These are phyloP conservation scores for Phalacrocorax pelagicus DNA, from an alignment of 2,113 vertebrate genomes.

Conservation along the genomic window DNA sequence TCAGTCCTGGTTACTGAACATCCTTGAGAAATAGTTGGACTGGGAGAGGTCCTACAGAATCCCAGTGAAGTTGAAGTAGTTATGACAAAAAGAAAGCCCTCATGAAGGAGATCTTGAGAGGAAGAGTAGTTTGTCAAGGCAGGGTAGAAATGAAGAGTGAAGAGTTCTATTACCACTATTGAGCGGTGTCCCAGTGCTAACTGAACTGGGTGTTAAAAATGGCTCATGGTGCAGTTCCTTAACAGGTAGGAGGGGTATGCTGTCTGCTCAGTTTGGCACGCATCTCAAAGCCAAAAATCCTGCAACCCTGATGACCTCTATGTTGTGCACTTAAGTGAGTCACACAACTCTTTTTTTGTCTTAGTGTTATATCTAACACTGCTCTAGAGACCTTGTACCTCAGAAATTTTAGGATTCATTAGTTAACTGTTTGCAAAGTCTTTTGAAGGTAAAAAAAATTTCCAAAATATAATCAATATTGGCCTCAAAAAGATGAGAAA, in stretches of 20 bases:
- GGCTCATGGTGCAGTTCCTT: background rate
- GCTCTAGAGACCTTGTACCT: background rate
- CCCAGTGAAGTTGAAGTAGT: background rate
- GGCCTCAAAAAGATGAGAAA: slow-evolving; percentile 4
- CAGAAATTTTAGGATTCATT: background rate
- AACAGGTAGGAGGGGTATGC: background rate
- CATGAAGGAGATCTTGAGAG: background rate
- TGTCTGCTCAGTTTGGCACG: background rate
- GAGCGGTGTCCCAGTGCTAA: background rate
- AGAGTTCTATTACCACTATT: background rate
- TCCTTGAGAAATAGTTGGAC: background rate
- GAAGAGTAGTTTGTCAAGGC: background rate
- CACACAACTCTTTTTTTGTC: background rate
- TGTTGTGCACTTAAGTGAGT: background rate
- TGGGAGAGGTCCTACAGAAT: background rate
- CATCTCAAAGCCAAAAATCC: background rate
- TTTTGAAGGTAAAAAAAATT: background rate
- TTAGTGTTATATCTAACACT: background rate
- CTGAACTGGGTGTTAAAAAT: background rate
- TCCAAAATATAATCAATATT: background rate
- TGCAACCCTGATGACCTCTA: background rate
- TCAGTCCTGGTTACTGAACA: background rate
- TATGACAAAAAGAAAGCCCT: background rate
- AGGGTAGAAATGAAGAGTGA: background rate
- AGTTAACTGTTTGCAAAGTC: background rate